Base-by-base conservation (phyloP, 1,140 invertebrate species). In the Nylanderia fulva region DNA sequence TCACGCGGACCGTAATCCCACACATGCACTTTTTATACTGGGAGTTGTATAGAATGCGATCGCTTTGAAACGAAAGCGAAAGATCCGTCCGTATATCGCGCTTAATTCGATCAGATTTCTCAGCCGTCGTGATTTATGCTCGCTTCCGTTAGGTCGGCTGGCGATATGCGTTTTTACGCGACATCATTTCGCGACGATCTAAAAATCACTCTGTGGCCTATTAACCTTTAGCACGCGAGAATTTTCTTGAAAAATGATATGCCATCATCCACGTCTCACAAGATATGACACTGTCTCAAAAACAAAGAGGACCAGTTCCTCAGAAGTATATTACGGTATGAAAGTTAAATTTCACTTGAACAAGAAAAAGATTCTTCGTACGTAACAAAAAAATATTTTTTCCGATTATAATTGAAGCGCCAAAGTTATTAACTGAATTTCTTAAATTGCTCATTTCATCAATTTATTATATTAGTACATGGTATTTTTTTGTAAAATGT, bases 91-190 rank as follows among this genome's bases (percentile, higher is more conserved):
- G 27, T 42, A 8, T 79, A 79, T 79, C 75, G 29, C 75, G 42
- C 42, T 68, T 68, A 36, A 79, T 79, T 45, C 75, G 75, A 79
- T 79, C 75, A 79, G 61, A 79, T 79, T 79, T 24, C 75, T 52
- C 42, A 29, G 29, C 9, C 42, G n/a, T 15, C 42, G 8, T 79
- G 61, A 79, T 79, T 79, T 79, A 79, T 79, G 75, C 61, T 54
- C 61, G 11, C 61, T 66, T 79, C 42, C 60, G 75, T 63, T 29
- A 76, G 8, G 36, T 29, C 24, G 15, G 54, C 6, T 33, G 7
- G 42, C 8, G 61, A 79, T 52, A 76, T 15, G 61, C 61, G n/a
- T 79, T 79, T 79, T 79, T 79, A 79, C 29, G 29, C 29, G 75
- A 66, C 29, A 72, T 72, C 52, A 77, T 66, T 66, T 54, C 29